Percentiles rank a stretch among this genome's conserved stretches.
phyloP scores from a whole-genome alignment of 2,888 invertebrate species.

The Drosophila tripunctata region DNA sequence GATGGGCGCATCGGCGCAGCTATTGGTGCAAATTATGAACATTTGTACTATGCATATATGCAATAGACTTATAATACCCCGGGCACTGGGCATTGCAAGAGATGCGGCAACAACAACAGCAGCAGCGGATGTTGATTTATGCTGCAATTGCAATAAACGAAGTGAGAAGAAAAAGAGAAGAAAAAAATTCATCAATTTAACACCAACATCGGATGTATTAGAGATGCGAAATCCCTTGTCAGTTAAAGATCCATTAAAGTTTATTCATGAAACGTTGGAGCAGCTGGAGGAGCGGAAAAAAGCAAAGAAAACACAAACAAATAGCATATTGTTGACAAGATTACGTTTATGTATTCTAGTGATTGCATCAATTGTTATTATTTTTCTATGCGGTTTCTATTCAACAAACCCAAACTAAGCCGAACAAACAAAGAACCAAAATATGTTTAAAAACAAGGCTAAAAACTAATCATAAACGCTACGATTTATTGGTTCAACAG shows the following conservation, averaged over 20 bases:
- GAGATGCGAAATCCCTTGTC: slow-evolving; percentile 35
- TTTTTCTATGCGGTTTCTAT: background rate
- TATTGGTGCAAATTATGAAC: too few relatives aligned
- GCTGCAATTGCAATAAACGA: slow-evolving; percentile 59
- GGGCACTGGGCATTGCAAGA: background rate
- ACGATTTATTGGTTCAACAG: too few relatives aligned
- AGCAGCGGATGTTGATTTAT: slow-evolving; percentile 67
- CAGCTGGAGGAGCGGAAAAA: background rate
- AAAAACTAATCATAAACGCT: background rate
- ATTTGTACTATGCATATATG: too few relatives aligned
- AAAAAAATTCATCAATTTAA: background rate
- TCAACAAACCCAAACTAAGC: slow-evolving; percentile 3
- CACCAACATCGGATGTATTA: slow-evolving; percentile 53
- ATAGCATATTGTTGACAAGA: slow-evolving; percentile 47
- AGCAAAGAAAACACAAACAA: background rate
- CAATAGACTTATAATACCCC: background rate
- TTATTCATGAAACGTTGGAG: slow-evolving; percentile 6
- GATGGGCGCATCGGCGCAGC: too few relatives aligned
- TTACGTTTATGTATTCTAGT: slow-evolving; percentile 23
- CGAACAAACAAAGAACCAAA: background rate
- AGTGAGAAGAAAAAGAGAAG: slow-evolving; percentile 35
- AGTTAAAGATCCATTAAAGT: slow-evolving; percentile 15
- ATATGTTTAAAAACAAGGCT: background rate
- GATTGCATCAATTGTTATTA: slow-evolving; percentile 29
- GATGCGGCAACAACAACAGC: slow-evolving; percentile 27